Conservation (phyloP, 1,140 invertebrate species). For the Trichonephila clavata region DNA sequence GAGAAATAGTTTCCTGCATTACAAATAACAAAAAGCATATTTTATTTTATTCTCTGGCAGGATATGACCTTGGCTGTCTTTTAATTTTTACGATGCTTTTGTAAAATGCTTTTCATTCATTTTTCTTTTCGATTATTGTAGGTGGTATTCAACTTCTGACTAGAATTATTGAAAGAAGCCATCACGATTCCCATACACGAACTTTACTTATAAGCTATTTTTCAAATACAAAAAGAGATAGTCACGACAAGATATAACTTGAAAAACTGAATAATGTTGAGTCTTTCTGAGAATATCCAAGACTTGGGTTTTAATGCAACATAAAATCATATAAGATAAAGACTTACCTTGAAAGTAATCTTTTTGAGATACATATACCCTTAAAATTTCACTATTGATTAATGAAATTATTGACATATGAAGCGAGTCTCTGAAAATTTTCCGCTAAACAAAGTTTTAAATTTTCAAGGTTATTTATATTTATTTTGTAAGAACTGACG, state of each 20-base stretch:
- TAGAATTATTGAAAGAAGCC: background rate
- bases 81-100: too few relatives aligned
- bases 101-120: too few relatives aligned
- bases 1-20: too few relatives aligned
- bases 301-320: background rate
- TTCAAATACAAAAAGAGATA: background rate
- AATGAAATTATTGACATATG: background rate
- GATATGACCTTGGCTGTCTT: too few relatives aligned
- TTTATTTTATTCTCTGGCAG: too few relatives aligned
- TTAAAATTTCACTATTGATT: background rate
- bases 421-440: too few relatives aligned
- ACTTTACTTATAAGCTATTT: background rate
- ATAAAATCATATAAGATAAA: background rate
- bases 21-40: too few relatives aligned
- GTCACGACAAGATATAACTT: background rate
- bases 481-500: too few relatives aligned
- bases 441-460: too few relatives aligned
- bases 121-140: background rate
- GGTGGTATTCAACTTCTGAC: background rate
- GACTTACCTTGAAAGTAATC: background rate
- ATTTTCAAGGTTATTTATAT: too few relatives aligned
- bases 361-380: background rate
- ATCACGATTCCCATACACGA: background rate
- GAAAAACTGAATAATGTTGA: background rate
- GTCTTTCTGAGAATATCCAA: background rate